Percentiles rank a stretch among this genome's conserved stretches.
phyloP scores from a whole-genome alignment of 64 coral and sea anemone species.

The Pachyseris speciosa region DNA sequence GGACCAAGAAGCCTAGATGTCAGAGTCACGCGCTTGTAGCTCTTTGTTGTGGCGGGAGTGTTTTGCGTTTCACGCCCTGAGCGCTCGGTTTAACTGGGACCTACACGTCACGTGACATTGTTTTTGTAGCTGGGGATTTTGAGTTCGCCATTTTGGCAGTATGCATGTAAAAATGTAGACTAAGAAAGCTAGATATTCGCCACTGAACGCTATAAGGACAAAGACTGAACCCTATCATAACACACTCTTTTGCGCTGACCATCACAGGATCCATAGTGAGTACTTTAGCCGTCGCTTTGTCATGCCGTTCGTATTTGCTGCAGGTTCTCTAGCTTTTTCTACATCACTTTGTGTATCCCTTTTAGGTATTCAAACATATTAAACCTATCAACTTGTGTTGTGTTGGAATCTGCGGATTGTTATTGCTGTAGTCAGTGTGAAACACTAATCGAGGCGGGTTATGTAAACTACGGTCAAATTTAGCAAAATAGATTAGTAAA shows the following conservation, averaged over 20 bases:
- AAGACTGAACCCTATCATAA: not conserved
- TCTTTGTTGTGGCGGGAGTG: not conserved
- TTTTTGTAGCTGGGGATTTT: too few species aligned
- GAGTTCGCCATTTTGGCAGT: too few species aligned
- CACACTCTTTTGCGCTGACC: not conserved
- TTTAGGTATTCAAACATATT: conserved; percentile 13
- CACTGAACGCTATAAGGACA: not conserved
- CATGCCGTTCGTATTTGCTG: not conserved
- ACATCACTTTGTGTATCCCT: not conserved
- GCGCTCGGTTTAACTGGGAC: too few species aligned
- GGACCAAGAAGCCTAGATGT: not conserved
- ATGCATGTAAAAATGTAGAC: too few species aligned
- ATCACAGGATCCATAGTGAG: not conserved
- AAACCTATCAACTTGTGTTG: conserved; percentile 10
- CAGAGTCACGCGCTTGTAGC: not conserved
- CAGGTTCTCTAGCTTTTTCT: not conserved
- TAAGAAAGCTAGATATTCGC: not conserved
- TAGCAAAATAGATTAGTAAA: too few species aligned
- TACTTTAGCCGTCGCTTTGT: conserved; percentile 1
- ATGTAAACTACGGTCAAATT: too few species aligned
- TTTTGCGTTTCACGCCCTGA: not conserved
- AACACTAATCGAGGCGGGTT: too few species aligned
- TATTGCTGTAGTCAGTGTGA: not conserved
- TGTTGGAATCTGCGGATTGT: conserved; percentile 1
- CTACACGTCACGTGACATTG: too few species aligned